Percentiles rank a stretch among this genome's conserved stretches.
phyloP scores from a whole-genome alignment of 1,140 invertebrate species.

The Metaphire vulgaris region DNA sequence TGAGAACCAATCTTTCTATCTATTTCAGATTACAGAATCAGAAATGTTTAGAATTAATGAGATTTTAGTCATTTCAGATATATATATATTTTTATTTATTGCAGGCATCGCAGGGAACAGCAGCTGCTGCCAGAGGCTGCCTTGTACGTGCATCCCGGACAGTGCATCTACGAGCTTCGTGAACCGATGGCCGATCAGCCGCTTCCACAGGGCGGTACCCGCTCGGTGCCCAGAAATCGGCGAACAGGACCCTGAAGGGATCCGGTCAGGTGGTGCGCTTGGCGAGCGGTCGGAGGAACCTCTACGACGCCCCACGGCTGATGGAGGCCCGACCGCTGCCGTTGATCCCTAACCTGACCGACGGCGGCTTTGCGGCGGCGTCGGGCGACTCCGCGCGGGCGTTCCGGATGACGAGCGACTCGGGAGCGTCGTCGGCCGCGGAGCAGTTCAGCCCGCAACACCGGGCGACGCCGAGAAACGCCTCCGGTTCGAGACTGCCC shows the following conservation, averaged over 20 bases:
- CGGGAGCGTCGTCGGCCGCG: neutral
- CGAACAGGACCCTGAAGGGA: neutral
- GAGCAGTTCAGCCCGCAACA: neutral
- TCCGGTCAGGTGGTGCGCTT: constrained; percentile 20
- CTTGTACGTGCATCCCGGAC: constrained; percentile 7
- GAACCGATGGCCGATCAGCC: neutral
- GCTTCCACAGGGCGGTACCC: neutral
- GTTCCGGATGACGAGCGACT: neutral
- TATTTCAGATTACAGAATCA: no score
- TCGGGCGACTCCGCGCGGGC: neutral
- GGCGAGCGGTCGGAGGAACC: constrained; percentile 21
- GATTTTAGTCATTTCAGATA: no score
- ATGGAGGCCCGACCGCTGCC: constrained; percentile 25
- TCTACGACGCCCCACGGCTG: constrained; percentile 14
- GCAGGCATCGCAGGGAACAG: neutral
- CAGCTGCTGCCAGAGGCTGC: constrained; percentile 1
- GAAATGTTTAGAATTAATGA: no score
- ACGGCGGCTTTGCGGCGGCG: neutral
- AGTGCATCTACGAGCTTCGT: neutral
- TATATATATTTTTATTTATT: no score
- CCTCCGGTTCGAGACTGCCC: neutral
- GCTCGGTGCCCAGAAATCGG: neutral
- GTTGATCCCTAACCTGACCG: constrained; percentile 23
- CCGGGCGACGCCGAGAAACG: neutral
- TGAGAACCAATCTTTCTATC: no score